Evolutionary conservation across 1,140 invertebrate genomes (phyloP).

Genomic region (Centruroides sculpturatus): DNA sequence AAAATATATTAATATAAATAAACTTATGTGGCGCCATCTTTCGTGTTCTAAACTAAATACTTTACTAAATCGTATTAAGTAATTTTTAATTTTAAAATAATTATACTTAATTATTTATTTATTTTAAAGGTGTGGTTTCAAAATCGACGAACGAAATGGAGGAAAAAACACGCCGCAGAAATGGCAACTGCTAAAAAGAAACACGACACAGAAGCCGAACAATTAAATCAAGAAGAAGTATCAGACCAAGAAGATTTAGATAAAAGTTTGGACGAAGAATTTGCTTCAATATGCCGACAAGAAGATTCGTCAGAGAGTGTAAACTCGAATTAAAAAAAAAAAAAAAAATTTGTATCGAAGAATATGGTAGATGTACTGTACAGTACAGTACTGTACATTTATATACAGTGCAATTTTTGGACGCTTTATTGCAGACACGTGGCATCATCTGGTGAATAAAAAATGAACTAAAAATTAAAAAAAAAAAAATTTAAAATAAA

Average conservation of each 20-base stretch:
- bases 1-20: too few species aligned
- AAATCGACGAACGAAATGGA: slow-evolving; percentile 97
- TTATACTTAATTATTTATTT: slow-evolving; percentile 2
- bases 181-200: slow-evolving; percentile 95
- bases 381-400: too few species aligned
- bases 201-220: slow-evolving; percentile 73
- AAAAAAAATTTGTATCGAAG: too few species aligned
- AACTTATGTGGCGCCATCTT: too few species aligned
- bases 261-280: slow-evolving; percentile 3
- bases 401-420: too few species aligned
- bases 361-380: too few species aligned
- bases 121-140: slow-evolving; percentile 95
- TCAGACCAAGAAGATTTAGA: slow-evolving; percentile 44
- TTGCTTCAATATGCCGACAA: slow-evolving; percentile 7
- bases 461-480: too few species aligned
- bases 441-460: too few species aligned
- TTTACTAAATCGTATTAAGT: background rate
- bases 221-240: slow-evolving; percentile 43
- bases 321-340: too few species aligned
- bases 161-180: slow-evolving; percentile 97
- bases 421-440: too few species aligned
- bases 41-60: too few species aligned
- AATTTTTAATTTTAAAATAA: background rate
- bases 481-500: too few species aligned
- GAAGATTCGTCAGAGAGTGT: slow-evolving; percentile 10